Conservation (phyloP, 2,113 vertebrate species). For the Copsychus sechellarum region DNA sequence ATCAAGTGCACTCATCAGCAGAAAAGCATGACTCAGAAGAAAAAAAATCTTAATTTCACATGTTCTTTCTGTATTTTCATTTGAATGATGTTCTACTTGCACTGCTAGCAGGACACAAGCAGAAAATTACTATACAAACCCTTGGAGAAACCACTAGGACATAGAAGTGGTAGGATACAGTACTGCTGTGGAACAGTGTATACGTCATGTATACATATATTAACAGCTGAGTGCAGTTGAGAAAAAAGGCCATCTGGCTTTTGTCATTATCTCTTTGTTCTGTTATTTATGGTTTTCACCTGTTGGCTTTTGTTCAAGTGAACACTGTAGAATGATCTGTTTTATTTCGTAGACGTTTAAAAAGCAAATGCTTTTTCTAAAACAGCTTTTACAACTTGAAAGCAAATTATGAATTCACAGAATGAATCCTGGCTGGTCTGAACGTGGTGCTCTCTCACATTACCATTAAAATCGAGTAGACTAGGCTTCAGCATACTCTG, state of each 20-base stretch:
- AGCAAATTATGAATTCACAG: neutral
- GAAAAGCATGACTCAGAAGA: neutral
- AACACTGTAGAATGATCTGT: neutral
- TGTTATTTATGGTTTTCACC: neutral
- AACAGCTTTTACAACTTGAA: neutral
- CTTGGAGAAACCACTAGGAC: neutral
- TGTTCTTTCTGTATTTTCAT: slow-evolving; percentile 3
- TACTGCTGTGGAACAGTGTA: neutral
- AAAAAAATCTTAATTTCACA: neutral
- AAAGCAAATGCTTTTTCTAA: neutral
- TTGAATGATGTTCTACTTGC: neutral
- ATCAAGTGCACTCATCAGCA: slow-evolving; percentile 13
- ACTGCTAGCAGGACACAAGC: neutral
- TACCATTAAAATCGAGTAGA: neutral
- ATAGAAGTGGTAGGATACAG: neutral
- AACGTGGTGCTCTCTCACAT: neutral
- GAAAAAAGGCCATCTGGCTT: neutral
- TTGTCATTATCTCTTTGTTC: neutral
- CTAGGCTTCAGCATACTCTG: neutral
- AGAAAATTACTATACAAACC: neutral
- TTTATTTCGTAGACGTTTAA: neutral
- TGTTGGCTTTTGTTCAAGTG: neutral
- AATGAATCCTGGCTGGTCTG: neutral
- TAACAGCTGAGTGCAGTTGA: neutral
- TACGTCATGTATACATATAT: neutral